These are phyloP conservation scores for Hypomecis punctinalis DNA, from an alignment of 2,888 invertebrate species.

Conservation along the genomic window DNA sequence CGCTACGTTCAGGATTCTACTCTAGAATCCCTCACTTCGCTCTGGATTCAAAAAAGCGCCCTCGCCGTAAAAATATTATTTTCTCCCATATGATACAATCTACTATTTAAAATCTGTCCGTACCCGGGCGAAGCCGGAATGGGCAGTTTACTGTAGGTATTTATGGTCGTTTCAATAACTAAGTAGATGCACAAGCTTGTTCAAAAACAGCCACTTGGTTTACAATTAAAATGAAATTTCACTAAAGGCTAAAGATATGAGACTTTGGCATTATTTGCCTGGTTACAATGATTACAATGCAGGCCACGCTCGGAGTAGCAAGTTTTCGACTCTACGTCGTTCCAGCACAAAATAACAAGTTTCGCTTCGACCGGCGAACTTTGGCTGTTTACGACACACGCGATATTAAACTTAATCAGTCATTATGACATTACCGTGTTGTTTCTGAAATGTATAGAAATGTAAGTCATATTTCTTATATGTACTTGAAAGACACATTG, in stretches of 20 bases:
- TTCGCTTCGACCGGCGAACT: constrained; percentile 52
- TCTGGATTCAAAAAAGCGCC: no score
- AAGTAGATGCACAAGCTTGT: no score
- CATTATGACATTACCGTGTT: constrained; percentile 45
- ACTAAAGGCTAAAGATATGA: constrained; percentile 24
- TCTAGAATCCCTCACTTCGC: no score
- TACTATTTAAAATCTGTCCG: no score
- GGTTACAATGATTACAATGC: constrained; percentile 29
- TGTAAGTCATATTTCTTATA: no score
- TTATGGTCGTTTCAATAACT: no score
- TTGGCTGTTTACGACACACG: constrained; percentile 51
- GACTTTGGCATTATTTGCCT: constrained; percentile 24
- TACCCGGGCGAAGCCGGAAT: no score
- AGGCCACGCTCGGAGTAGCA: constrained; percentile 28
- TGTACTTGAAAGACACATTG: background rate
- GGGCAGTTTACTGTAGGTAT: no score
- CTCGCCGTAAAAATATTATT: no score
- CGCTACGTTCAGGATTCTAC: no score
- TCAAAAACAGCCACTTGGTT: no score
- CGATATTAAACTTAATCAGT: constrained; percentile 55
- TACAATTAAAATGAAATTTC: constrained; percentile 7
- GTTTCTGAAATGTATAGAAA: constrained; percentile 21
- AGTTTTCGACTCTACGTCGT: constrained; percentile 42
- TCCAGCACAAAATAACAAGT: constrained; percentile 48
- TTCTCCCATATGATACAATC: no score